A percentile compares a stretch with the other conserved stretches of the same genome.
These are phyloP conservation scores for Eucriotettix oculatus DNA, from an alignment of 2,888 invertebrate species.

Conservation along the genomic window DNA sequence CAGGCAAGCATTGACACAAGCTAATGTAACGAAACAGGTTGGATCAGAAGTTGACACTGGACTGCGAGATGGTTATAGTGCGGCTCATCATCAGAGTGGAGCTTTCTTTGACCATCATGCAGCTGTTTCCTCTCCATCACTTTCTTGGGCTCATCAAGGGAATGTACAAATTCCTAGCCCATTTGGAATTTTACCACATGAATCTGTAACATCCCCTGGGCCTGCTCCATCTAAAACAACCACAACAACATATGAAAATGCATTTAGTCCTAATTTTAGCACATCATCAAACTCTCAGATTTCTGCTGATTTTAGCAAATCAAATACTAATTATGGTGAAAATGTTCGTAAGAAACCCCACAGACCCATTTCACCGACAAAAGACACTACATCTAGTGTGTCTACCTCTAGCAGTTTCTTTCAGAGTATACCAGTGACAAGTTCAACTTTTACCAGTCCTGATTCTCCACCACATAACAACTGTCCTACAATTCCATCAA, in stretches of 20 bases:
- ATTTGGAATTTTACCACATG: conserved; percentile 62
- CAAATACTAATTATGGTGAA: conserved; percentile 5
- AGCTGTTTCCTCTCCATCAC: conserved; percentile 28
- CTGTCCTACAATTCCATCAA: conserved; percentile 8
- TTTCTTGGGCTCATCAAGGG: conserved; percentile 56
- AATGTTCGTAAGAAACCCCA: conserved; percentile 7
- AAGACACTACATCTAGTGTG: conserved; percentile 31
- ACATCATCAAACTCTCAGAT: conserved; percentile 46
- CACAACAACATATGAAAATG: conserved; percentile 40
- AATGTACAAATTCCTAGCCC: conserved; percentile 47
- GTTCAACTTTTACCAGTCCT: conserved; percentile 33
- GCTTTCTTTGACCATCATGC: conserved; percentile 50
- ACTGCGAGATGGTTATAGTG: conserved; percentile 38
- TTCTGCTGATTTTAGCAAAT: conserved; percentile 20
- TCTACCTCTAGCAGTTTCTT: conserved; percentile 37
- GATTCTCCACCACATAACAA: conserved; percentile 19
- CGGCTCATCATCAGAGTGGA: conserved; percentile 36
- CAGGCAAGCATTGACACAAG: conserved; percentile 11
- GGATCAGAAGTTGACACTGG: conserved; percentile 39
- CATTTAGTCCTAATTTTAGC: conserved; percentile 51
- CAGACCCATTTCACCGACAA: conserved; percentile 26
- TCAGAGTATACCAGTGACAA: conserved; percentile 41
- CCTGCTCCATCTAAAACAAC: conserved; percentile 35
- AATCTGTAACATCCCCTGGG: conserved; percentile 50
- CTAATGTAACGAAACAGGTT: conserved; percentile 29